phyloP scores from a whole-genome alignment of 2,113 vertebrate species.

The Protobothrops mucrosquamatus region DNA sequence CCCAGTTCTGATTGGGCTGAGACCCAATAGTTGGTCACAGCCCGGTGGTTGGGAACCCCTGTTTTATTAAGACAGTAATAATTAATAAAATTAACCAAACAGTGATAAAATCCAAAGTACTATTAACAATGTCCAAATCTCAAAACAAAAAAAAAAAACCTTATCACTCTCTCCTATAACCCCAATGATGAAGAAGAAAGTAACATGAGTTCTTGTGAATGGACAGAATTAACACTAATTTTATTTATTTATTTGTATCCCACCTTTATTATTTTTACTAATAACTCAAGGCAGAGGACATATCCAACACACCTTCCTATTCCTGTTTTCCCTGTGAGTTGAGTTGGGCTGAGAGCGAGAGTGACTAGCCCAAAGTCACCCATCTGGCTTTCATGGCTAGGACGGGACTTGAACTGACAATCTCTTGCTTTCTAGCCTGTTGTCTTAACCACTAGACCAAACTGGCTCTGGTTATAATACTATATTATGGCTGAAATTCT shows the following conservation, averaged over 20 bases:
- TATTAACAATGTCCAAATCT: neutral
- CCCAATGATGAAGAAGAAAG: neutral
- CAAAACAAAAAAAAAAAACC: neutral
- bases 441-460: neutral
- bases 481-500: slow-evolving; percentile 9
- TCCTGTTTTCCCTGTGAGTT: neutral
- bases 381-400: neutral
- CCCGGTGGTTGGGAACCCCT: too few relatives aligned
- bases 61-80: neutral
- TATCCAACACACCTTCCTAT: neutral
- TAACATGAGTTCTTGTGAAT: neutral
- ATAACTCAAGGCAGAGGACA: neutral
- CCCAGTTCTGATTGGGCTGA: too few relatives aligned
- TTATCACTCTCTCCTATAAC: neutral
- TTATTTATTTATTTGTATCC: neutral
- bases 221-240: slow-evolving; percentile 41
- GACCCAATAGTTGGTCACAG: too few relatives aligned
- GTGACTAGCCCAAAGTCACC: neutral
- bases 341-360: neutral
- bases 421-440: neutral
- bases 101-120: neutral
- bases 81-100: neutral
- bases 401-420: neutral
- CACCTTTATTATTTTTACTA: neutral
- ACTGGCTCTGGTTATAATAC: neutral